Percentiles rank a stretch among this genome's conserved stretches.
These are phyloP conservation scores for Muscicapa striata DNA, from an alignment of 2,797 vertebrate species.

Conservation along the genomic window DNA sequence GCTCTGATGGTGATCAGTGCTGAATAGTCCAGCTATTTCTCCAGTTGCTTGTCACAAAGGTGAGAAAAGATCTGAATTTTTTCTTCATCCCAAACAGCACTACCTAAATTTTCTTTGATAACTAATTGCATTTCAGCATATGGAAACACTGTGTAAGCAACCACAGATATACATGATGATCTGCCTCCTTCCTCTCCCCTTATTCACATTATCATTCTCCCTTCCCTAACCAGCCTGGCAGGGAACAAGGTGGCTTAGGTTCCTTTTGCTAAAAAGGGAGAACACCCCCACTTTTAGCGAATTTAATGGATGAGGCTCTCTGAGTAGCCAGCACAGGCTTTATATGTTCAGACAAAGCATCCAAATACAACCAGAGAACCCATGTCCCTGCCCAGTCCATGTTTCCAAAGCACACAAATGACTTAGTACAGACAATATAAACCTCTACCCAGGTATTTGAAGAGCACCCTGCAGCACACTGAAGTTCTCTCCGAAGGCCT, in stretches of 20 bases:
- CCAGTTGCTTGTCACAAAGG: not conserved
- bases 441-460: not conserved
- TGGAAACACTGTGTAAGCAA: not conserved
- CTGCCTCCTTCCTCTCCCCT: not conserved
- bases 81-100: not conserved
- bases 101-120: not conserved
- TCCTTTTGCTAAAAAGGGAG: not conserved
- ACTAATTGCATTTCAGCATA: not conserved
- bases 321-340: not conserved
- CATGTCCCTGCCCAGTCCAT: rapidly evolving
- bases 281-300: not conserved
- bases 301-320: not conserved
- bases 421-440: not conserved
- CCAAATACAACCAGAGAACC: not conserved
- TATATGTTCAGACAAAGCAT: not conserved
- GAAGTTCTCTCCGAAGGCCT: not conserved
- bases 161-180: not conserved
- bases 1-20: not conserved
- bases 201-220: not conserved
- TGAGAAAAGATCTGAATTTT: not conserved
- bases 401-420: not conserved
- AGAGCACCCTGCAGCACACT: not conserved
- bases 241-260: not conserved
- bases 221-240: not conserved
- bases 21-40: not conserved